Evolutionary conservation across 2,888 invertebrate genomes (phyloP), one percentile per base, ranked within the genome.

Genomic region (Eupeodes luniger): DNA sequence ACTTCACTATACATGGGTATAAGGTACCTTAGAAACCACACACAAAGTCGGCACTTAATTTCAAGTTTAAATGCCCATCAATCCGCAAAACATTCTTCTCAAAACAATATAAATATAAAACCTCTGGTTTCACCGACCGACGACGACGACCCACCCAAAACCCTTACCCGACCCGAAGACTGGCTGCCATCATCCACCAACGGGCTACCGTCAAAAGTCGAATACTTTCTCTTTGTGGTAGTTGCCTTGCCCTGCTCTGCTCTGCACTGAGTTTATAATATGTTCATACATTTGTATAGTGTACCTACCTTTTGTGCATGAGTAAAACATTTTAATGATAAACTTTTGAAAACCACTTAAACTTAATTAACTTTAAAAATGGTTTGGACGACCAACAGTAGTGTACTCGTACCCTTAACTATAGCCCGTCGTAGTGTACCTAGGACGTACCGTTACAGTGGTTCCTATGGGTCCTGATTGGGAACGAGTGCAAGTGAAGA

Each of bases 281-380:
- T 12, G 5, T 36, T 4, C 14, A 4, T 14, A 11, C 10, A 4
- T 12, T 10, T 5, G 5, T 11, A 27, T 27, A 27, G 11, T 59
- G 14, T 59, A 14, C 10, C 5, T n/a, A 70, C 57, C 27, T 44
- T 19, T n/a, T 44, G 16, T 40, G 51, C 5, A 9, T 2, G 59
- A 11, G 36, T 27, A 76, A 74, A 67, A 51, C 77, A 80, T 84
- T 87, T 81, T 84, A 87, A 81, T 80, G 77, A 84, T 70, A 87
- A 87, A 87, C 84, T 87, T 87, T 87, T 80, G 61, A 81, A 87
- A 87, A 87, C 87, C 87, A 87, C 87, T 87, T 87, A 87, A 87
- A 87, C 80, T 87, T 87, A 84, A 87, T 87, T 87, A 87, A 87
- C 77, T 84, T 81, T 84, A 87, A 87, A 87, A 81, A 84, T 62